Percentiles rank a stretch among this genome's conserved stretches.
Conservation (phyloP, 1,140 invertebrate genomes). For the Drosophila rufa region DNA sequence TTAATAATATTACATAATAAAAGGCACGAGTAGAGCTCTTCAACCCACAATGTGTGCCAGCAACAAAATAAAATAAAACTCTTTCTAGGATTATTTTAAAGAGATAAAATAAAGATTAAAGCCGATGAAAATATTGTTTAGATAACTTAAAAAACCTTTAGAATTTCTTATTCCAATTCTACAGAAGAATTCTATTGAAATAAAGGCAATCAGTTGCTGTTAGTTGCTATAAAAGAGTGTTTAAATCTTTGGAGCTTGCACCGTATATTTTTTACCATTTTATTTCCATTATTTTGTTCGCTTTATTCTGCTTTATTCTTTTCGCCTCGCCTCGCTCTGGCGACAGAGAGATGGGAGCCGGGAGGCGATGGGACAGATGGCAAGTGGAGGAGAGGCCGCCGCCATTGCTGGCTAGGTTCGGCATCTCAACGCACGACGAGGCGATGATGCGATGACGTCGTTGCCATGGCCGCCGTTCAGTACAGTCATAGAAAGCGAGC, state of each 20-base stretch:
- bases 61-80: background rate
- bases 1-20: too few relatives aligned
- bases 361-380: conserved; percentile 6
- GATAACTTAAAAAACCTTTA: background rate
- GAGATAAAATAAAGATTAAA: background rate
- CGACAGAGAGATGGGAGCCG: conserved; percentile 14
- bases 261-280: background rate
- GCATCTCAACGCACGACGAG: conserved; percentile 50
- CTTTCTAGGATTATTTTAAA: background rate
- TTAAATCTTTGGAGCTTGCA: conserved; percentile 1
- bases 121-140: background rate
- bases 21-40: too few relatives aligned
- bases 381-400: conserved; percentile 17
- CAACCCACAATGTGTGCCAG: too few relatives aligned
- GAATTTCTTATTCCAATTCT: too few relatives aligned
- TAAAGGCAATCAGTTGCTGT: background rate
- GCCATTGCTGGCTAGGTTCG: conserved; percentile 53
- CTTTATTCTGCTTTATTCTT: conserved; percentile 6
- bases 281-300: conserved; percentile 18
- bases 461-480: conserved; percentile 63
- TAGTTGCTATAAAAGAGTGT: background rate
- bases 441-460: conserved; percentile 69
- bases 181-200: background rate
- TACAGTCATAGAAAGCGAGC: conserved; percentile 70
- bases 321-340: conserved; percentile 3